Evolutionary conservation across 2,888 invertebrate species (phyloP), one percentile per base, ranked within the genome.

Genomic region (Danaus chrysippus): DNA sequence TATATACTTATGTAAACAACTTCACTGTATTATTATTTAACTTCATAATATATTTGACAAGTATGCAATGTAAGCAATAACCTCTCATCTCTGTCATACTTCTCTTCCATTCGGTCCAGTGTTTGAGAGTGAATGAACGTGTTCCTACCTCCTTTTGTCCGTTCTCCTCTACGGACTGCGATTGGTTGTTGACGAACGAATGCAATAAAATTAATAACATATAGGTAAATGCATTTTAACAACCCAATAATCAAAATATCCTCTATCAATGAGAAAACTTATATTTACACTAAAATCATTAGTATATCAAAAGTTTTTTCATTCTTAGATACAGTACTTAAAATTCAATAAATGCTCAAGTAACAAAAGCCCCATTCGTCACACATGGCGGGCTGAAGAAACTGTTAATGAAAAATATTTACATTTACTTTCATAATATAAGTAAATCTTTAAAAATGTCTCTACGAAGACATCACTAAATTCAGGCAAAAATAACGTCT

Each of bases 81-180:
- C 49, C 66, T 58, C 44, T 42, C 67, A 23, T 65, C 62, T 52
- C 86, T 70, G 66, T 68, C 86, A 82, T 75, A 65, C 79, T 68
- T 79, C 80, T 74, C 78, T 73, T 70, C 58, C 71, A 69, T 67
- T 58, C 49, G 9, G 49, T 49, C 49, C 66, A 70, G 56, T 73
- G 72, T 83, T 82, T 79, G 81, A 83, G 83, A 86, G 81, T 49
- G 49, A 49, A 49, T 49, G 49, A 49, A 49, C 81, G 78, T 81
- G 77, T 75, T 87, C 91, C 90, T 91, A 91, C 91, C 91, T 91
- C 91, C 83, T 81, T 90, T 74, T 86, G 90, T 84, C 90, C 91
- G 86, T 91, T 89, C 85, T 91, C 91, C 89, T 90, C 91, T 87
- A 91, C 88, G 81, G 91, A 87, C 91, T 91, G 91, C 91, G 88